phyloP scores from a whole-genome alignment of 1,140 invertebrate genomes.

The Trichonephila inaurata region DNA sequence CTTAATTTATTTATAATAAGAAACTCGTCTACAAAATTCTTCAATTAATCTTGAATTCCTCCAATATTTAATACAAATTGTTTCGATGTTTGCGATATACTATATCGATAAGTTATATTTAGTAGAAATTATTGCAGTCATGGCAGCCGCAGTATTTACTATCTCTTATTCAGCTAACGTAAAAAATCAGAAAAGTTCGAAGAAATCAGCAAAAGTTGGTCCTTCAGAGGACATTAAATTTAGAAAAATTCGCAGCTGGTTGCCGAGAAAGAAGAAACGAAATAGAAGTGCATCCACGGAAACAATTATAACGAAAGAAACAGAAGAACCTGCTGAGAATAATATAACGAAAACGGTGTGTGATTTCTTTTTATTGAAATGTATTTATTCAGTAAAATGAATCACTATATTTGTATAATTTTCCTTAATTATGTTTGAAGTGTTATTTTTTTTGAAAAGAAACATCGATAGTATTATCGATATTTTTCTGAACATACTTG shows the following conservation, averaged over 20 bases:
- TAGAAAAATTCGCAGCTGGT: constrained; percentile 14
- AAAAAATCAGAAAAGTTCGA: background rate
- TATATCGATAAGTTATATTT: constrained; percentile 50
- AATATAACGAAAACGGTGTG: constrained; percentile 30
- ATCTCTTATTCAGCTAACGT: background rate
- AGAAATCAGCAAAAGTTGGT: background rate
- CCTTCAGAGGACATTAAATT: background rate
- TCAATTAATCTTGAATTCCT: no score
- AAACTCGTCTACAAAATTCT: no score
- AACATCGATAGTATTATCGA: no score
- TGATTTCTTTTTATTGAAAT: background rate
- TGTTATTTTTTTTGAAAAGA: no score
- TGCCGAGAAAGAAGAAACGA: constrained; percentile 3
- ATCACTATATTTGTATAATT: no score
- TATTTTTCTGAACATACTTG: no score
- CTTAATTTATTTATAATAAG: no score
- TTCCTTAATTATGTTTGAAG: no score
- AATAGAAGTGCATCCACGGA: constrained; percentile 28
- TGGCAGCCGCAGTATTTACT: constrained; percentile 59
- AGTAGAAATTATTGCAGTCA: constrained; percentile 27
- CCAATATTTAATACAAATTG: background rate
- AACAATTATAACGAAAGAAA: constrained; percentile 10
- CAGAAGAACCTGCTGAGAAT: background rate
- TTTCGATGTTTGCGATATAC: background rate
- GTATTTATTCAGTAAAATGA: no score